Evolutionary conservation across 2,797 vertebrate species (phyloP).

Genomic region (Columba guinea): DNA sequence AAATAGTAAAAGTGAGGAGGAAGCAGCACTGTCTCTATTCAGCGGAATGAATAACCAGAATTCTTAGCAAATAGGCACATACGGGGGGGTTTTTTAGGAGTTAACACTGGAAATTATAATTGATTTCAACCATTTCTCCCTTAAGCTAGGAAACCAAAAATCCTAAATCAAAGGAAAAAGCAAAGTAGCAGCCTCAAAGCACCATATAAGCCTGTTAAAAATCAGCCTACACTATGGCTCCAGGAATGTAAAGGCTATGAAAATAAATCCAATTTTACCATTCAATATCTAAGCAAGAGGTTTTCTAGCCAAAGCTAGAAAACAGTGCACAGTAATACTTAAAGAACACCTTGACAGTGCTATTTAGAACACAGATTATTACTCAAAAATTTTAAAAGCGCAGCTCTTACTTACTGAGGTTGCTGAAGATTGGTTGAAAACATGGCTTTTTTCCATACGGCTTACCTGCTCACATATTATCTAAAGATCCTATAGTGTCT

Average conservation of each 20-base stretch:
- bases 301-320: background rate
- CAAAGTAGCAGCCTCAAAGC: background rate
- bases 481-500: background rate
- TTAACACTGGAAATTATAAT: conserved; percentile 2
- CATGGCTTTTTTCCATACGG: background rate
- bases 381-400: background rate
- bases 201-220: background rate
- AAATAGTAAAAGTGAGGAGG: background rate
- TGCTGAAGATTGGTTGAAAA: background rate
- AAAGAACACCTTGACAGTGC: background rate
- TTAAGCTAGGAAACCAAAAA: conserved; percentile 12
- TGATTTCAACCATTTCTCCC: background rate
- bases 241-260: background rate
- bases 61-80: background rate
- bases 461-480: background rate
- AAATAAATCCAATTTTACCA: background rate
- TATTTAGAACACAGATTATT: background rate
- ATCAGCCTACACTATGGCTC: background rate
- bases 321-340: background rate
- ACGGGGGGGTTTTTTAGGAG: background rate
- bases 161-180: background rate
- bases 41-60: background rate
- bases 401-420: background rate
- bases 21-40: background rate
- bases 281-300: background rate